Conservation (phyloP, 2,113 vertebrate species). For the Tetrax tetrax region DNA sequence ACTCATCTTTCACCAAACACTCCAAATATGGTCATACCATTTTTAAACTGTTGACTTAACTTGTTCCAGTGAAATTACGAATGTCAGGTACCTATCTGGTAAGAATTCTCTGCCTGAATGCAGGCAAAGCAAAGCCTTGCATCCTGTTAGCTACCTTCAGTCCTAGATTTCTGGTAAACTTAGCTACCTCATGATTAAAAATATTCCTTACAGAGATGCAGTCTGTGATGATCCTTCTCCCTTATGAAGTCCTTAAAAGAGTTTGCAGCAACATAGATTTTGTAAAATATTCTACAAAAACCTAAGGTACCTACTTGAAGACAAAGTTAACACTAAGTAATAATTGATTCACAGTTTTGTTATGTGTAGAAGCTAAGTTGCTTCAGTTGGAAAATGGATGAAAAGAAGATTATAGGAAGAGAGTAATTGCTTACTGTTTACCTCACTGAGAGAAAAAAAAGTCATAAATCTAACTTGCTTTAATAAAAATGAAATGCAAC, state of each 20-base stretch:
- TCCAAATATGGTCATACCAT: not conserved
- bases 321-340: not conserved
- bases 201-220: not conserved
- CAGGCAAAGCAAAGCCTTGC: not conserved
- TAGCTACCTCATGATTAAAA: not conserved
- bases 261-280: not conserved
- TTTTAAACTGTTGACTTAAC: slow-evolving; percentile 5
- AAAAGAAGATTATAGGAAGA: not conserved
- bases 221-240: not conserved
- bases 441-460: not conserved
- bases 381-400: not conserved
- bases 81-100: not conserved
- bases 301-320: not conserved
- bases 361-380: not conserved
- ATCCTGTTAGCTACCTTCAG: not conserved
- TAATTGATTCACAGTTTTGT: not conserved
- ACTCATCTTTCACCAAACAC: not conserved
- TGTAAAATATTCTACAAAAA: not conserved
- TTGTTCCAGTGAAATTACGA: slow-evolving; percentile 4
- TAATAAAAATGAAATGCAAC: not conserved
- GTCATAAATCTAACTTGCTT: not conserved
- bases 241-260: not conserved
- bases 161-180: not conserved
- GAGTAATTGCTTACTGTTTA: not conserved
- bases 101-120: not conserved